Evolutionary conservation across 2,888 invertebrate genomes (phyloP).

Genomic region (Drosophila peninsularis): DNA sequence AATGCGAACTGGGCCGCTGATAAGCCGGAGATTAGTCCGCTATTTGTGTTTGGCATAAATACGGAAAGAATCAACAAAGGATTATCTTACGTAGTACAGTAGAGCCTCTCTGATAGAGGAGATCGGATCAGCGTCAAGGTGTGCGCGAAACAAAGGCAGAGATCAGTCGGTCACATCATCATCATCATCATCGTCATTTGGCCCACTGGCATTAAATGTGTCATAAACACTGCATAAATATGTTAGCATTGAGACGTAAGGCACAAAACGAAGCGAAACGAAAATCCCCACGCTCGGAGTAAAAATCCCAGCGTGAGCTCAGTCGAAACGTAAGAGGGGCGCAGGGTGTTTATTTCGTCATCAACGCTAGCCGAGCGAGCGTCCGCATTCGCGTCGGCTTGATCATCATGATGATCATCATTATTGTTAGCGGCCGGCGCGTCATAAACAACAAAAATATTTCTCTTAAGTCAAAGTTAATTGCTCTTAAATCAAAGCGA

Average conservation of each 20-base stretch:
- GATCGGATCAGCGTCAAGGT: too few species aligned
- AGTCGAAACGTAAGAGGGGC: slow-evolving; percentile 34
- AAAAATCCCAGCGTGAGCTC: slow-evolving; percentile 69
- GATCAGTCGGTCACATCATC: too few species aligned
- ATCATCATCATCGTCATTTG: slow-evolving; percentile 2
- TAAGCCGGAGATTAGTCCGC: slow-evolving; percentile 19
- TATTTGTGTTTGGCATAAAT: slow-evolving; percentile 16
- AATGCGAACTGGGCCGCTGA: slow-evolving; percentile 20
- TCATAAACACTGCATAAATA: slow-evolving; percentile 65
- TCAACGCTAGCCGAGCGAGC: slow-evolving; percentile 25
- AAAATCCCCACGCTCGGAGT: slow-evolving; percentile 44
- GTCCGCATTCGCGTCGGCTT: slow-evolving; percentile 7
- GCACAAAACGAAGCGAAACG: slow-evolving; percentile 9
- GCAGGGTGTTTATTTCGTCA: slow-evolving; percentile 56
- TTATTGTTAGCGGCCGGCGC: slow-evolving; percentile 37
- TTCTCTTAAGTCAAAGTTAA: slow-evolving; percentile 79
- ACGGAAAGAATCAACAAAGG: slow-evolving; percentile 1
- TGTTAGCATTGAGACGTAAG: slow-evolving; percentile 44
- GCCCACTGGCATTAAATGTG: slow-evolving; percentile 29
- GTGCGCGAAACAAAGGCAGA: neutral
- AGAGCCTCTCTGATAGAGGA: neutral
- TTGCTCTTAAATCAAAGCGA: slow-evolving; percentile 77
- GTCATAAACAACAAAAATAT: slow-evolving; percentile 71
- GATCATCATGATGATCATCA: slow-evolving; percentile 17
- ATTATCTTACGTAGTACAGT: neutral